Percentiles rank a stretch among this genome's conserved stretches.
Conservation (phyloP, 2,888 invertebrate species). For the Hoplodrina blanda region DNA sequence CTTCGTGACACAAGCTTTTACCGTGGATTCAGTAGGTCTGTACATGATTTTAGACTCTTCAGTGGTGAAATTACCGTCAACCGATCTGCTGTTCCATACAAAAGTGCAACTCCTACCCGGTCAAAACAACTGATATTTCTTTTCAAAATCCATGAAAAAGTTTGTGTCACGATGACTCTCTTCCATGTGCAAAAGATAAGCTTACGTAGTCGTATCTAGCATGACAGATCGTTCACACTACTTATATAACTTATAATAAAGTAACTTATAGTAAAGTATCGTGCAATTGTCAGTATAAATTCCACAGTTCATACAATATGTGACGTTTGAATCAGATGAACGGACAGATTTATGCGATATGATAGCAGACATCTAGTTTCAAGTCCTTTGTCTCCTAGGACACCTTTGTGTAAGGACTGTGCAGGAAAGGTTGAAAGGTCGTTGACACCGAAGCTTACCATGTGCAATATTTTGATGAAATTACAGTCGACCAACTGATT, state of each 20-base stretch:
- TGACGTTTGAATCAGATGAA: slow-evolving; percentile 31
- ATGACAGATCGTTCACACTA: not conserved
- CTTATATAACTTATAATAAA: no score
- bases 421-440: slow-evolving; percentile 30
- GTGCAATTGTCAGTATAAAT: slow-evolving; percentile 23
- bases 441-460: slow-evolving; percentile 1
- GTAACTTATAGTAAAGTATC: no score
- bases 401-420: slow-evolving; percentile 35
- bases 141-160: no score
- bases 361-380: slow-evolving; percentile 32
- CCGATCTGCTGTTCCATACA: no score
- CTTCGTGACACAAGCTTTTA: no score
- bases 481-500: not conserved
- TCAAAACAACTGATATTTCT: no score
- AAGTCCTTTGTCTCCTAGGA: slow-evolving; percentile 43
- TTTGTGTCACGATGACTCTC: no score
- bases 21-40: no score
- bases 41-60: no score
- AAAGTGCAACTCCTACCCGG: no score
- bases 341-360: slow-evolving; percentile 38
- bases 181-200: no score
- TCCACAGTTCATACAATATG: slow-evolving; percentile 18
- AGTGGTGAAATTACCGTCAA: no score
- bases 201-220: not conserved
- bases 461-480: slow-evolving; percentile 20